phyloP scores from a whole-genome alignment of 2,888 invertebrate species.

The Nomada goodeniana region DNA sequence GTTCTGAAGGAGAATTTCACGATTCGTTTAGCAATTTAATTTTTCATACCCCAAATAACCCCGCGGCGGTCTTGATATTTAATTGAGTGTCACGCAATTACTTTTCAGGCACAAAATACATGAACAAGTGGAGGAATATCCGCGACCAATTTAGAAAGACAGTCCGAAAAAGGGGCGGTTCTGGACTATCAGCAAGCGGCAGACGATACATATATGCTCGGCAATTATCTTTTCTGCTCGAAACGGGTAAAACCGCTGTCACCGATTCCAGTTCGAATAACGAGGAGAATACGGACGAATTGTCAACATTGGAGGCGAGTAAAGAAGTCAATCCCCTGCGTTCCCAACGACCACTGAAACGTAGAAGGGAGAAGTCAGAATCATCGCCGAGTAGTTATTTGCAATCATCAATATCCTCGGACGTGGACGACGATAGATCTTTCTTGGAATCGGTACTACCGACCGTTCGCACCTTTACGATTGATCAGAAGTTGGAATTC shows the following conservation, averaged over 20 bases:
- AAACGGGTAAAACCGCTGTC: neutral
- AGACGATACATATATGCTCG: neutral
- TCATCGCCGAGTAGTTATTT: neutral
- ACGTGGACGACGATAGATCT: neutral
- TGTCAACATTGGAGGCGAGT: neutral
- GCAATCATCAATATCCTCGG: neutral
- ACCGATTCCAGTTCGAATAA: neutral
- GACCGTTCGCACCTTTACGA: neutral
- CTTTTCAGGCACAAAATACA: neutral
- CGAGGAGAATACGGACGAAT: neutral
- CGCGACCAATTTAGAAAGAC: neutral
- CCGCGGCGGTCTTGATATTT: no score
- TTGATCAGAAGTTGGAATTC: conserved; percentile 3
- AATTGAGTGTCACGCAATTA: neutral
- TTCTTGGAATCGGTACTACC: conserved; percentile 3
- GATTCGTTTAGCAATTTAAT: no score
- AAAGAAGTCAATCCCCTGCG: neutral
- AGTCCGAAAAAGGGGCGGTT: neutral
- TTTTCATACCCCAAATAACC: no score
- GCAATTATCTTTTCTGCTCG: neutral
- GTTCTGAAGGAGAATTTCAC: no score
- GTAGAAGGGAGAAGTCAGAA: neutral
- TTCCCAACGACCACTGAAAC: neutral
- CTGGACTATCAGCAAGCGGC: neutral
- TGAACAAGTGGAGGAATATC: neutral